Evolutionary conservation across 2,797 vertebrate species (phyloP).

Genomic region (Salmo trutta): DNA sequence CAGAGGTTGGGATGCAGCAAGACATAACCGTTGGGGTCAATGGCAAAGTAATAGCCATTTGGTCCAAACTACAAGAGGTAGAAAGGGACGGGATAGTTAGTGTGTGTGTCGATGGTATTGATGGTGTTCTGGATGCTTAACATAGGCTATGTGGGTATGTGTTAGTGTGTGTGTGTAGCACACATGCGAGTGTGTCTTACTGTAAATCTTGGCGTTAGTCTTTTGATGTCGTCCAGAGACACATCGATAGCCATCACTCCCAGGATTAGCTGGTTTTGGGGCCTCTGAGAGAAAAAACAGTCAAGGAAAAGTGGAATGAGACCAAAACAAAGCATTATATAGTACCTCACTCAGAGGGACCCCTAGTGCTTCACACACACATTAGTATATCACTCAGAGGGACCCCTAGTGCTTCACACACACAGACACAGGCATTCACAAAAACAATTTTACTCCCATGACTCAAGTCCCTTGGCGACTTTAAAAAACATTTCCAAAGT

Average conservation of each 20-base stretch:
- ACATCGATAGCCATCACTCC: slow-evolving; percentile 98
- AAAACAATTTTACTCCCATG: slow-evolving; percentile 50
- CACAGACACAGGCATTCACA: neutral
- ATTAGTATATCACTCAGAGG: neutral
- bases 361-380: neutral
- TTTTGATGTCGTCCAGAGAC: slow-evolving; percentile 95
- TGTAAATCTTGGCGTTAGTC: slow-evolving; percentile 91
- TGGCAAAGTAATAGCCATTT: slow-evolving; percentile 99
- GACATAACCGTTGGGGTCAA: slow-evolving; percentile 98
- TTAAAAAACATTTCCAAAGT: slow-evolving; percentile 51
- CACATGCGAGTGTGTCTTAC: slow-evolving; percentile 71
- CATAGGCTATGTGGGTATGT: neutral
- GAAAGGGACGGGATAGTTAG: neutral
- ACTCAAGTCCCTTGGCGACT: slow-evolving; percentile 56
- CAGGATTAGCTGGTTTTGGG: slow-evolving; percentile 91
- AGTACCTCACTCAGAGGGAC: neutral
- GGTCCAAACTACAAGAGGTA: slow-evolving; percentile 84
- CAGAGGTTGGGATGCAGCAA: slow-evolving; percentile 97
- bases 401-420: slow-evolving; percentile 6
- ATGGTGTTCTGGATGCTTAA: too few relatives aligned
- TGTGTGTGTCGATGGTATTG: neutral
- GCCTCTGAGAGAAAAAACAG: slow-evolving; percentile 46
- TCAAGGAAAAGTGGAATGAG: neutral
- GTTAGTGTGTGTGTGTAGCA: neutral
- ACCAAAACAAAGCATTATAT: neutral